Conservation (phyloP, 2,797 vertebrate genomes). For the Onychomys arenicola region DNA sequence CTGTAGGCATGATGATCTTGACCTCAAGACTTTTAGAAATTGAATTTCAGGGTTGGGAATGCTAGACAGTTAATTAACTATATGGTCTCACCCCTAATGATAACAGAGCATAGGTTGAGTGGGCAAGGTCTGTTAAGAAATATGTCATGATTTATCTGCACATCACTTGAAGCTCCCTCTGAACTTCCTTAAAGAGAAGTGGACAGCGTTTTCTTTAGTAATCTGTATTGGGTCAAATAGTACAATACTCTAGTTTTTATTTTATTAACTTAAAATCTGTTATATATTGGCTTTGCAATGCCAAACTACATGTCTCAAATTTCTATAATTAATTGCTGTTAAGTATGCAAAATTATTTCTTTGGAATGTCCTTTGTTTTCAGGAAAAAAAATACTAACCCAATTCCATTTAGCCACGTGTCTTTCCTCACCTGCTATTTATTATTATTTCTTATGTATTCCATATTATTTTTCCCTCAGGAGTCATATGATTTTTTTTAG, state of each 20-base stretch:
- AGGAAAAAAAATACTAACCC: constrained; percentile 60
- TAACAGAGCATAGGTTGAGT: background rate
- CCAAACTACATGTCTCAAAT: background rate
- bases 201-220: background rate
- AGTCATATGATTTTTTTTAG: constrained; percentile 44
- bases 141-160: background rate
- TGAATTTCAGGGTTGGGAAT: background rate
- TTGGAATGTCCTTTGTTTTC: constrained; percentile 75
- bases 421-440: constrained; percentile 73
- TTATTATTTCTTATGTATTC: constrained; percentile 75
- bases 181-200: background rate
- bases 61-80: background rate
- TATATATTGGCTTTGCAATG: constrained; percentile 12
- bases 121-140: background rate
- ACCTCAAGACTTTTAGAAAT: background rate
- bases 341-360: constrained; percentile 64
- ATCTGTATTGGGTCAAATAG: background rate
- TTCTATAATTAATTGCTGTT: constrained; percentile 54
- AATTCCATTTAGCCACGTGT: constrained; percentile 47
- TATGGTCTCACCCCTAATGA: background rate
- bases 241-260: background rate
- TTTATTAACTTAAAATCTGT: constrained; percentile 37
- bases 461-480: constrained; percentile 55
- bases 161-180: background rate
- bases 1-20: background rate